These are phyloP conservation scores for Holacanthus passer DNA, from an alignment of 2,113 vertebrate species.

Conservation along the genomic window DNA sequence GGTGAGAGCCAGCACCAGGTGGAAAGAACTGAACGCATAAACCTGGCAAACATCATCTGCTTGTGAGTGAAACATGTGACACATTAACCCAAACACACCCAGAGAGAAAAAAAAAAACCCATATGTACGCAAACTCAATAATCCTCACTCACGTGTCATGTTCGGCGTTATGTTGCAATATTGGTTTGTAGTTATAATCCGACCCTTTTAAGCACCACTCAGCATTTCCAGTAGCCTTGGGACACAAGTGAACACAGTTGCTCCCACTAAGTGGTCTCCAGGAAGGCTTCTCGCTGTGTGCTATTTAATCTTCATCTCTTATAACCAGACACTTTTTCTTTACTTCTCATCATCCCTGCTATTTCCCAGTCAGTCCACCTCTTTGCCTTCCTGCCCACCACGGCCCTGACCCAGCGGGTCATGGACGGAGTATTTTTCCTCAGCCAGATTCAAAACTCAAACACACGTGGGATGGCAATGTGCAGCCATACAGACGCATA, in stretches of 20 bases:
- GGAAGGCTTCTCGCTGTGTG: slow-evolving; percentile 11
- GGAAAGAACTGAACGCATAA: slow-evolving; percentile 84
- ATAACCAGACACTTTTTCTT: neutral
- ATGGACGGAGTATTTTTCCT: neutral
- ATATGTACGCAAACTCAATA: slow-evolving; percentile 1
- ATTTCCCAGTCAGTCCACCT: slow-evolving; percentile 14
- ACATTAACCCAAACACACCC: neutral
- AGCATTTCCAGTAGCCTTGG: slow-evolving; percentile 20
- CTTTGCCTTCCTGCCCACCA: neutral
- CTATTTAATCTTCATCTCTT: slow-evolving; percentile 37
- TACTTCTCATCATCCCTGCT: neutral
- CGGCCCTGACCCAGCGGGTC: neutral
- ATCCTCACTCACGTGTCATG: slow-evolving; percentile 36
- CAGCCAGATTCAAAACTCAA: slow-evolving; percentile 12
- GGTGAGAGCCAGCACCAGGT: slow-evolving; percentile 92
- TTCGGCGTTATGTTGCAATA: neutral
- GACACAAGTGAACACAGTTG: slow-evolving; percentile 8
- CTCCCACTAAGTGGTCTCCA: slow-evolving; percentile 36
- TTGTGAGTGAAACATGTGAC: slow-evolving; percentile 87
- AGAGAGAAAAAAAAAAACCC: neutral
- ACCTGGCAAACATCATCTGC: slow-evolving; percentile 87
- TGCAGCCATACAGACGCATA: slow-evolving; percentile 22
- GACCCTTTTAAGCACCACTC: slow-evolving; percentile 26
- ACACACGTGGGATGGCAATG: slow-evolving; percentile 56
- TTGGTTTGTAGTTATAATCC: slow-evolving; percentile 10